These are phyloP conservation scores for Odontamblyopus lacepedii DNA, from an alignment of 2,797 vertebrate genomes.

Conservation along the genomic window DNA sequence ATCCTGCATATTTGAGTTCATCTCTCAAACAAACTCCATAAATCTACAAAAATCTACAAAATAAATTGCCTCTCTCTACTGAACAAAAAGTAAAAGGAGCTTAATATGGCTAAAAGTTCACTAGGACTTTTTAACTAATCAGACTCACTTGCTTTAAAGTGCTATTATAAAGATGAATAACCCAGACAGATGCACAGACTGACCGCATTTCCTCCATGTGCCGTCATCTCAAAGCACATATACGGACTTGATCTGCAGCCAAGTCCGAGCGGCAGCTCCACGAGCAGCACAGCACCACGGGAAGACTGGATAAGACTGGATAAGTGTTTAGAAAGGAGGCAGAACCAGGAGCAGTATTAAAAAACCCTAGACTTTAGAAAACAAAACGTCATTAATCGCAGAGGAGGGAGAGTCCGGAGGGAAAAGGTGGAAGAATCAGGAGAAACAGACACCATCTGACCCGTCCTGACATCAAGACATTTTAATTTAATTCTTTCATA, in stretches of 20 bases:
- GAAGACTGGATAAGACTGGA: background rate
- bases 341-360: conserved; percentile 27
- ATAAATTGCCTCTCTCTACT: too few relatives aligned
- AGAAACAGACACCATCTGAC: conserved; percentile 21
- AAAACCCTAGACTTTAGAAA: conserved; percentile 46
- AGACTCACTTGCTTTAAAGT: background rate
- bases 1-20: too few relatives aligned
- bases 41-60: too few relatives aligned
- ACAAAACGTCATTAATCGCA: conserved; percentile 20
- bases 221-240: conserved; percentile 47
- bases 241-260: conserved; percentile 64
- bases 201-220: conserved; percentile 19
- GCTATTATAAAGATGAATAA: conserved; percentile 9
- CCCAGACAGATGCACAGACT: conserved; percentile 12
- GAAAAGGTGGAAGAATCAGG: background rate
- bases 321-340: conserved; percentile 30
- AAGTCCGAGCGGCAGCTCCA: conserved; percentile 59
- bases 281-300: conserved; percentile 47
- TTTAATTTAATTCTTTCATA: background rate
- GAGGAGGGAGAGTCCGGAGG: conserved; percentile 29
- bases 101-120: too few relatives aligned
- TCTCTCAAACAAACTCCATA: too few relatives aligned
- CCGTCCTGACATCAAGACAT: conserved; percentile 15
- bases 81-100: too few relatives aligned
- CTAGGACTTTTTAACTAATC: too few relatives aligned